Evolutionary conservation across 2,888 invertebrate genomes (phyloP), one percentile per base, ranked within the genome.

Genomic region (Enchytraeus crypticus): DNA sequence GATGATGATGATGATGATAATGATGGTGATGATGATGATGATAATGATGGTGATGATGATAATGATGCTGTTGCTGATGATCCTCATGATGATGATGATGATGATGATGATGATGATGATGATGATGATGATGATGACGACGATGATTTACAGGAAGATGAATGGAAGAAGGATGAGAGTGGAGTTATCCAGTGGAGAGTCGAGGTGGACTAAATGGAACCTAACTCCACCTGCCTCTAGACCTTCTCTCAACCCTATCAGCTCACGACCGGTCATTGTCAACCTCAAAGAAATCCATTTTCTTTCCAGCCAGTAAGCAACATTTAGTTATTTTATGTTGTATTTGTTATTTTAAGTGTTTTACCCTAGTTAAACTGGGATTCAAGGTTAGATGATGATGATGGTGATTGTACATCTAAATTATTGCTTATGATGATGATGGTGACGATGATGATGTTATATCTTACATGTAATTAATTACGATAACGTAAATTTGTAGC

Each of bases 91-190:
- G 27, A 55, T 2, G 3, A 43, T 32, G 45, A 46, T 55, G 21
- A 29, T 2, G 30, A 43, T 26, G 45, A 26, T n/a, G 27, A 43
- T 38, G 29, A 38, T 23, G 51, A 49, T 49, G 51, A 49, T 49
- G 51, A 49, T 49, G 51, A 49, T 49, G 51, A 49, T 49, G 51
- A 49, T 49, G 51, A 49, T 23, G 51, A 65, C 23, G 89, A 90
- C 79, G 43, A 43, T 89, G 89, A 89, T 57, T 69, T 72, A 53
- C 67, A 79, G 79, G 59, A 73, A 77, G 61, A 74, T 80, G 56
- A 79, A 79, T 65, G 79, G 79, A n/a, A 71, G 77, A 47, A 72
- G 79, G 49, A 79, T 79, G 26, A 72, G 78, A 32, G 80, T 80
- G 23, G 80, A 80, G 66, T 71, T 79, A 64, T 79, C 79, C 1